Percentiles rank a stretch among this genome's conserved stretches.
Conservation (phyloP, 2,797 vertebrate species). For the Chiroxiphia lanceolata region DNA sequence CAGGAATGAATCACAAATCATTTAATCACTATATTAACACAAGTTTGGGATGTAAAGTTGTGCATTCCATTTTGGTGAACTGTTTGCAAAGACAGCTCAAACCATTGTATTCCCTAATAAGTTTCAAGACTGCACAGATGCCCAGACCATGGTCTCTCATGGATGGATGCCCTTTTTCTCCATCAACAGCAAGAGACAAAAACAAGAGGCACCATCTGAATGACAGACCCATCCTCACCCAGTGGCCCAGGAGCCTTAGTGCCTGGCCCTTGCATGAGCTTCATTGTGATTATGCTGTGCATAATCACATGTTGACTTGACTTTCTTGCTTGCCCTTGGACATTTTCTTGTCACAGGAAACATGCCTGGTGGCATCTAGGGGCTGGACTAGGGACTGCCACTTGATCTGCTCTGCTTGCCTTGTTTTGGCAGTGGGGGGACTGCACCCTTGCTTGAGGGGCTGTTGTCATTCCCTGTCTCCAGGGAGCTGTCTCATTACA, state of each 20-base stretch:
- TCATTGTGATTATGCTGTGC: not conserved
- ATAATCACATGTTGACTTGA: not conserved
- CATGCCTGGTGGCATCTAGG: accelerated
- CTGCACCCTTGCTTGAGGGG: not conserved
- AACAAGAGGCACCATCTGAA: not conserved
- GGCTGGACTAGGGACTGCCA: not conserved
- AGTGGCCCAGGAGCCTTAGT: not conserved
- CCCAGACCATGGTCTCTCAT: not conserved
- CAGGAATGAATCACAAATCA: slow-evolving; percentile 7
- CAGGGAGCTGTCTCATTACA: not conserved
- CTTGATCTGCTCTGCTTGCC: not conserved
- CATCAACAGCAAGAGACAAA: not conserved
- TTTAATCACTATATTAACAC: not conserved
- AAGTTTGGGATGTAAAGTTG: not conserved
- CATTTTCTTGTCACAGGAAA: not conserved
- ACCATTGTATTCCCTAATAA: not conserved
- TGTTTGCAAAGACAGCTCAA: not conserved
- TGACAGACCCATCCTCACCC: accelerated
- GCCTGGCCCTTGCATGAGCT: not conserved
- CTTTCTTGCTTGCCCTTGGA: not conserved
- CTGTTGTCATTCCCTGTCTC: not conserved
- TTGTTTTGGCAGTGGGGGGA: not conserved
- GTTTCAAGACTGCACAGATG: not conserved
- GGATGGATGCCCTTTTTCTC: not conserved
- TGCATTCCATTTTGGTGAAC: not conserved